phyloP scores from a whole-genome alignment of 2,888 invertebrate species.

The Lottia scabra region DNA sequence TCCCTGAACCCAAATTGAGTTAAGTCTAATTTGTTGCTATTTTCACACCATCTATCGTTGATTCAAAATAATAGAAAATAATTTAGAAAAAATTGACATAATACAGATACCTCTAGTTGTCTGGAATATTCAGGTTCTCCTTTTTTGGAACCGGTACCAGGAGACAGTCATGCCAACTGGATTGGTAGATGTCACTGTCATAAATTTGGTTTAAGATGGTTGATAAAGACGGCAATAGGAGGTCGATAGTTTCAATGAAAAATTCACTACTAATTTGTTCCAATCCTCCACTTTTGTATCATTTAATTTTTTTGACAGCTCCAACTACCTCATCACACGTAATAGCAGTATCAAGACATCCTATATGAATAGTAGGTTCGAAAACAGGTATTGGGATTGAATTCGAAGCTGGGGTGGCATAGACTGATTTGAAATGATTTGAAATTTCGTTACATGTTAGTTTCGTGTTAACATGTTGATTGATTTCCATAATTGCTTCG shows the following conservation, averaged over 20 bases:
- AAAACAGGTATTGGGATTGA: neutral
- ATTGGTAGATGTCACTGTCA: neutral
- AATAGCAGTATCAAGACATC: neutral
- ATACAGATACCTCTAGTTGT: neutral
- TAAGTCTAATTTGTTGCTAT: neutral
- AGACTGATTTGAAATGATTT: neutral
- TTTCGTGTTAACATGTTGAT: too few species aligned
- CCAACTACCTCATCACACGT: neutral
- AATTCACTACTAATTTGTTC: neutral
- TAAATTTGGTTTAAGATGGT: neutral
- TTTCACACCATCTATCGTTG: neutral
- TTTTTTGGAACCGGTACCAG: neutral
- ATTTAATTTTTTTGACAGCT: neutral
- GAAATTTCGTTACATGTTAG: neutral
- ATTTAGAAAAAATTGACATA: neutral
- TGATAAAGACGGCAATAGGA: neutral
- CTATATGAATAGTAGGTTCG: neutral
- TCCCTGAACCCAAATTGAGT: neutral
- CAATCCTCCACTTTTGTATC: neutral
- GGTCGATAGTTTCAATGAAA: neutral
- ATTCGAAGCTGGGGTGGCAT: neutral
- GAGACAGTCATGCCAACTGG: neutral
- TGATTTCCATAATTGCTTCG: neutral
- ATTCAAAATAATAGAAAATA: neutral
- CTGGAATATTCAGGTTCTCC: neutral